Percentiles rank a stretch among this genome's conserved stretches.
Evolutionary conservation across 2,797 vertebrate genomes (phyloP).

Genomic region (Lagocephalus sceleratus): DNA sequence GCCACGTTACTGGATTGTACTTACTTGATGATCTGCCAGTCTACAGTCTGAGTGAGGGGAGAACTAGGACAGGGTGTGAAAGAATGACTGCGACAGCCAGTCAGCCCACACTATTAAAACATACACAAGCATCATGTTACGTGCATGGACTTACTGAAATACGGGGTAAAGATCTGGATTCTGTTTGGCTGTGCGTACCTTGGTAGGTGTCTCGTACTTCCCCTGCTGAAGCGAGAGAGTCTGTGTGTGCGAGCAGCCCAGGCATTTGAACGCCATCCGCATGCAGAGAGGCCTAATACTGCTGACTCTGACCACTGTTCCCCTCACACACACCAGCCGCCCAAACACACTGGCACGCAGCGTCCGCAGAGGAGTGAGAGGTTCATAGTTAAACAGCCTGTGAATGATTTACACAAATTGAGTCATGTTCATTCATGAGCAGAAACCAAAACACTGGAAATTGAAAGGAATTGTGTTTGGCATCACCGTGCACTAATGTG

Average conservation of each 20-base stretch:
- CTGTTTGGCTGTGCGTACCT: slow-evolving; percentile 68
- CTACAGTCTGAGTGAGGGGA: slow-evolving; percentile 88
- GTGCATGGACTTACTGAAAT: too few relatives aligned
- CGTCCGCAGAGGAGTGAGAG: slow-evolving; percentile 83
- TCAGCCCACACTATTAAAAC: slow-evolving; percentile 79
- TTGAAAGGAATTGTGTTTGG: background rate
- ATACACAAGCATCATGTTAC: slow-evolving; percentile 11
- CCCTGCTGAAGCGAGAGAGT: slow-evolving; percentile 85
- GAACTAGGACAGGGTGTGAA: slow-evolving; percentile 84
- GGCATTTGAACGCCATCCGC: slow-evolving; percentile 88
- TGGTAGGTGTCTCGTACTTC: slow-evolving; percentile 86
- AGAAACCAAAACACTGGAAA: background rate
- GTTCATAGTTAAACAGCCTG: slow-evolving; percentile 95
- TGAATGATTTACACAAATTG: background rate
- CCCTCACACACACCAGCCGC: slow-evolving; percentile 85
- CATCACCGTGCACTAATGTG: slow-evolving; percentile 87
- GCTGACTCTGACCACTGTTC: slow-evolving; percentile 92
- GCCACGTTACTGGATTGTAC: slow-evolving; percentile 22
- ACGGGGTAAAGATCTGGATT: background rate
- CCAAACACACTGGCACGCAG: slow-evolving; percentile 91
- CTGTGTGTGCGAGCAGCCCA: slow-evolving; percentile 79
- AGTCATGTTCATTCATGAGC: background rate
- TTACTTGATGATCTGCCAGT: slow-evolving; percentile 97
- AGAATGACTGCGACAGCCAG: slow-evolving; percentile 82
- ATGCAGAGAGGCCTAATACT: slow-evolving; percentile 92